These are phyloP conservation scores for Oxygymnocypris stewartii DNA, from an alignment of 2,113 vertebrate species.

Conservation along the genomic window DNA sequence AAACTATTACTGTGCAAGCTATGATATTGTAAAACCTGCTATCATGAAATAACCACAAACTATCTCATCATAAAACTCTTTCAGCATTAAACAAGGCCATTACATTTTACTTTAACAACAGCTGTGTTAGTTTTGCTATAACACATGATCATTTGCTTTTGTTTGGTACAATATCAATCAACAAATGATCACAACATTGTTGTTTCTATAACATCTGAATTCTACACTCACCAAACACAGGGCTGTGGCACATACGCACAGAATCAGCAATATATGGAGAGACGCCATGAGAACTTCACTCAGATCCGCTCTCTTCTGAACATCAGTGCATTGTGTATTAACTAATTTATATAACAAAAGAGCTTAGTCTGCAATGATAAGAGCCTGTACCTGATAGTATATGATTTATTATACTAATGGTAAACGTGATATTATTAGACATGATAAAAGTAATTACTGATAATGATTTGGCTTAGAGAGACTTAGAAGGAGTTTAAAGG, in stretches of 20 bases:
- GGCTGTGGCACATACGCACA: constrained; percentile 22
- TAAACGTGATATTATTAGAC: background rate
- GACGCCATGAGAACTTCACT: constrained; percentile 23
- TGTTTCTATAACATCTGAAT: background rate
- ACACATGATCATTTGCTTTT: too few relatives aligned
- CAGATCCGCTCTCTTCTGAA: background rate
- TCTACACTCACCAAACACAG: constrained; percentile 42
- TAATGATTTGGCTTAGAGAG: background rate
- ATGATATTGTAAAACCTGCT: background rate
- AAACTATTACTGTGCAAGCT: background rate
- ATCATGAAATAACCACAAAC: background rate
- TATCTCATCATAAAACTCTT: background rate
- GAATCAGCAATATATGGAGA: background rate
- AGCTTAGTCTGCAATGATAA: constrained; percentile 37
- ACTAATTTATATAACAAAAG: background rate
- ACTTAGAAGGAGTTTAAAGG: background rate
- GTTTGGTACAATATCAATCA: background rate
- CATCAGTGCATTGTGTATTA: background rate
- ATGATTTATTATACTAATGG: background rate
- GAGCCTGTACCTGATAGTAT: background rate
- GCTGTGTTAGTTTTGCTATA: background rate
- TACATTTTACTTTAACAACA: background rate
- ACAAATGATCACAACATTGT: background rate
- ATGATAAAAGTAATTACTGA: background rate
- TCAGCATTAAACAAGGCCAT: background rate